phyloP scores from a whole-genome alignment of 1,140 invertebrate genomes.

The Cryptotermes secundus region DNA sequence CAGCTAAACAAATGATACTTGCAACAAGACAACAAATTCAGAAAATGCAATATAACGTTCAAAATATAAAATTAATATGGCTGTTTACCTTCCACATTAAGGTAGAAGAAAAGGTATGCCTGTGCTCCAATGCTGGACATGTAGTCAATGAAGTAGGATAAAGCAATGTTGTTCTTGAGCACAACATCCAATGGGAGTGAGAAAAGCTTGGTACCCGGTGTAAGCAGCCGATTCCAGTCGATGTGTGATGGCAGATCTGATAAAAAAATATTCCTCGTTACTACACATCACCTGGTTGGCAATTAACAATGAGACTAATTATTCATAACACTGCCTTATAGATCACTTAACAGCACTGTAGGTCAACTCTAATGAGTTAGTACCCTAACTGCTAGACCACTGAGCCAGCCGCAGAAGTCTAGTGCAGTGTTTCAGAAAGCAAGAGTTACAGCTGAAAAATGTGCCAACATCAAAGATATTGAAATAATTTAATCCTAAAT shows the following conservation, averaged over 20 bases:
- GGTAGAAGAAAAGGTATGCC: slow-evolving; percentile 74
- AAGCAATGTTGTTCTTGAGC: slow-evolving; percentile 76
- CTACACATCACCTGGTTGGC: not conserved
- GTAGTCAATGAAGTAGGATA: slow-evolving; percentile 82
- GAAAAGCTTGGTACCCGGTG: slow-evolving; percentile 62
- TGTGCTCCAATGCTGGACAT: slow-evolving; percentile 71
- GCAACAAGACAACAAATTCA: no score
- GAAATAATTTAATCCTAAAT: no score
- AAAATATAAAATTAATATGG: not conserved
- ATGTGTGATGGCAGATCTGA: slow-evolving; percentile 46
- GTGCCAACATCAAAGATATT: no score
- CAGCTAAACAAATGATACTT: no score
- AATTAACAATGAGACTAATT: slow-evolving; percentile 30
- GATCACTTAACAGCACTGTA: not conserved
- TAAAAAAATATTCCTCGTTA: slow-evolving; percentile 22
- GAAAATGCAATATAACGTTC: no score
- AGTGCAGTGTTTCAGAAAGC: no score
- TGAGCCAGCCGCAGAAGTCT: no score
- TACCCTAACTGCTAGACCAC: no score
- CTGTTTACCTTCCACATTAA: slow-evolving; percentile 71
- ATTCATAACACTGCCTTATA: not conserved
- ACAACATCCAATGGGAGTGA: slow-evolving; percentile 73
- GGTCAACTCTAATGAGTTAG: no score
- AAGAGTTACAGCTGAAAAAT: no score
- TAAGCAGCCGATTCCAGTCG: slow-evolving; percentile 55